Evolutionary conservation across 2,113 vertebrate species (phyloP).

Genomic region (Corythaixoides concolor): DNA sequence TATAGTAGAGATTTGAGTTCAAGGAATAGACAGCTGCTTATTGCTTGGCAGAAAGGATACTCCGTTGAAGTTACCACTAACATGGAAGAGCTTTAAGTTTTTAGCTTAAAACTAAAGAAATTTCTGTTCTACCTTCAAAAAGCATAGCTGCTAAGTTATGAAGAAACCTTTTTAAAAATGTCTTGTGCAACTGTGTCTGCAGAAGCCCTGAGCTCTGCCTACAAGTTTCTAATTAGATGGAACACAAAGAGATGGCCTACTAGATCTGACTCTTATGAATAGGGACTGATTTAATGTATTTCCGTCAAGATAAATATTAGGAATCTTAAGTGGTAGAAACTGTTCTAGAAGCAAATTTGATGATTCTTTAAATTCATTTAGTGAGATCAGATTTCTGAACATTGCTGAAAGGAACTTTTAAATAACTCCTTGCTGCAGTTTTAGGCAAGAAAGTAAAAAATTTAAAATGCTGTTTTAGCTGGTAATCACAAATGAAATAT

Average conservation of each 20-base stretch:
- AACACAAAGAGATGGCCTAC: background rate
- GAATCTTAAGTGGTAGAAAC: background rate
- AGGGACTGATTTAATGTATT: background rate
- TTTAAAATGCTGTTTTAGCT: background rate
- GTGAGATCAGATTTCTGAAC: background rate
- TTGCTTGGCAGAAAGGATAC: background rate
- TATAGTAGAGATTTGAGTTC: background rate
- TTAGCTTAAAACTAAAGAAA: background rate
- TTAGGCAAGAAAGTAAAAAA: background rate
- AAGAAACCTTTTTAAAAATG: background rate
- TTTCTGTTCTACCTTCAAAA: background rate
- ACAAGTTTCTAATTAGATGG: background rate
- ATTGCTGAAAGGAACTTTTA: background rate
- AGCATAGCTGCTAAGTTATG: background rate
- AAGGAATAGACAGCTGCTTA: background rate
- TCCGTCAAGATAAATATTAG: background rate
- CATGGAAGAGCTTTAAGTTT: background rate
- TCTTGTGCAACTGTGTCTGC: background rate
- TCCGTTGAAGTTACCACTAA: background rate
- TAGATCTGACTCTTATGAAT: background rate
- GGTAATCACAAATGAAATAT: background rate
- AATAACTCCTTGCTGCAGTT: background rate
- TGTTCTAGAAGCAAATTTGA: background rate
- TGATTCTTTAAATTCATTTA: background rate
- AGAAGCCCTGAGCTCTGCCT: background rate